Conservation (phyloP, 2,113 vertebrate genomes). For the Rattus norvegicus region GRCr8 NC_086036.1:10519501-10520000, state of each 20-base stretch:
- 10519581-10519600: too few species aligned
- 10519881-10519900: not conserved
- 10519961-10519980: not conserved
- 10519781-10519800: not conserved
- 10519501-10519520: too few species aligned
- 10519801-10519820: not conserved
- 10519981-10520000: not conserved
- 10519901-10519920: too few species aligned
- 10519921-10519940: not conserved
- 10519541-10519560: not conserved
- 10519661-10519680: not conserved
- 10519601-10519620: not conserved
- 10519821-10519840: not conserved
- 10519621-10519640: not conserved
- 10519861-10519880: not conserved
- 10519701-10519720: not conserved
- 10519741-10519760: rapidly evolving
- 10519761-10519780: not conserved
- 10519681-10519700: not conserved
- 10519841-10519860: not conserved
- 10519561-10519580: too few species aligned
- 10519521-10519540: not conserved
- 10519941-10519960: not conserved
- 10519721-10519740: not conserved
- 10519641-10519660: not conserved